Evolutionary conservation across 2,888 invertebrate genomes (phyloP), one percentile per base, ranked within the genome.

Genomic region (Phania funesta): DNA sequence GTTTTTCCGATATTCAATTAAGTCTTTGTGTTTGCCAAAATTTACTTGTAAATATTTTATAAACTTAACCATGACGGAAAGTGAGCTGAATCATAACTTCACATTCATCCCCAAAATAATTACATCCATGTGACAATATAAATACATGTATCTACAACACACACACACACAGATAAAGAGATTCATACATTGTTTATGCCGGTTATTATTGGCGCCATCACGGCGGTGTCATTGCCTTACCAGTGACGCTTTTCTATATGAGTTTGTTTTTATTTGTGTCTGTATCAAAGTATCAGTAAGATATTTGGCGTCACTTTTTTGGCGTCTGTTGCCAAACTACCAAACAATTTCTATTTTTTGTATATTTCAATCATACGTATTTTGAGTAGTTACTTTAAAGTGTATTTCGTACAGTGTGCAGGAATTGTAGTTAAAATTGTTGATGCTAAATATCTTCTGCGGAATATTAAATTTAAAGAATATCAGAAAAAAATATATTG

Each of bases 311-410:
- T 81, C 80, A 81, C 52, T 52, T 76, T 73, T 76, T 76, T 64
- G 70, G 76, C 76, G 80, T 76, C 80, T 71, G 76, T 65, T 76
- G 80, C 80, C 80, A 81, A 81, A 81, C 68, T 67, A 68, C 35
- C 29, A 38, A 52, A 26, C 54, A 75, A 67, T 20, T 58, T 67
- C 38, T 62, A 68, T 41, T 48, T 67, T 22, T 52, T 35, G 9
- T 41, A 5, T 26, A 50, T 48, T 32, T 18, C 18, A n/a, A 54
- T 46, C 20, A 67, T 52, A 52, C 13, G n/a, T 32, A 41, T 52
- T 58, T 76, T 38, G n/a, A 52, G 11, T 20, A 18, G 58, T 22
- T 8, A 11, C 52, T 71, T 75, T 67, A 75, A 67, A 29, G 35
- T 48, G 46, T 7, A 24, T 46, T 65, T 50, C 11, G 8, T 7